Evolutionary conservation across 2,888 invertebrate species (phyloP), one percentile per base, ranked within the genome.

Genomic region (Tetragnatha montana): DNA sequence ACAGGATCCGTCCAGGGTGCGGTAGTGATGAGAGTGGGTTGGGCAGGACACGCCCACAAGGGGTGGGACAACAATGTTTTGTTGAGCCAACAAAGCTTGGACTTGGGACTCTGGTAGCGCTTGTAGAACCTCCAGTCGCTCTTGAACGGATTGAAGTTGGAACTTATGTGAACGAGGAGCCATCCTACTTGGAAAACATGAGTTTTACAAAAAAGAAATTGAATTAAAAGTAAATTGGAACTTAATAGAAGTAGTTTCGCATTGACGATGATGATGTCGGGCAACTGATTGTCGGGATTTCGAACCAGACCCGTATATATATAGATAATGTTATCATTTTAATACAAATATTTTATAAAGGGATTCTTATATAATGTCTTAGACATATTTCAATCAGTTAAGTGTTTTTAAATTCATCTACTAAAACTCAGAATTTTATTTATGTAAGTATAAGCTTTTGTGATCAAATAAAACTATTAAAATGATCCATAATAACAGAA

Each of bases 1-100:
- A 84, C 91, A 91, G 4, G 86, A 79, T 0, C 91, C 91, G 21
- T 91, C 89, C 51, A 91, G 14, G 12, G 79, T 91, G n/a, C 91
- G 79, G 76, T 89, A 88, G 73, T 75, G 75, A 6, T 51, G 82
- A 17, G 88, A 19, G 19, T 35, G 22, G 6, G 10, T 12, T 17
- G 60, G 76, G 51, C 88, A 91, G 3, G 68, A 35, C 8, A 81
- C 21, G 0, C 60, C 60, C 0, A 49, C 17, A 0, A n/a, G 49
- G 10, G 68, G 85, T 3, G 88, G 91, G 8, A 90, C 68, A 2
- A 17, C 8, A 12, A 90, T 17, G 4, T 79, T 80, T 6, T 80
- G 78, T 4, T 80, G 68, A 4, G n/a, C 17, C 19, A 90, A 73
- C 7, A 90, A 8, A 0, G n/a, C 71, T 6, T 17, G n/a, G 8